A percentile compares a stretch with the other conserved stretches of the same genome.
These are phyloP conservation scores for Sebastiscus tertius DNA, from an alignment of 2,797 vertebrate species.

Conservation along the genomic window DNA sequence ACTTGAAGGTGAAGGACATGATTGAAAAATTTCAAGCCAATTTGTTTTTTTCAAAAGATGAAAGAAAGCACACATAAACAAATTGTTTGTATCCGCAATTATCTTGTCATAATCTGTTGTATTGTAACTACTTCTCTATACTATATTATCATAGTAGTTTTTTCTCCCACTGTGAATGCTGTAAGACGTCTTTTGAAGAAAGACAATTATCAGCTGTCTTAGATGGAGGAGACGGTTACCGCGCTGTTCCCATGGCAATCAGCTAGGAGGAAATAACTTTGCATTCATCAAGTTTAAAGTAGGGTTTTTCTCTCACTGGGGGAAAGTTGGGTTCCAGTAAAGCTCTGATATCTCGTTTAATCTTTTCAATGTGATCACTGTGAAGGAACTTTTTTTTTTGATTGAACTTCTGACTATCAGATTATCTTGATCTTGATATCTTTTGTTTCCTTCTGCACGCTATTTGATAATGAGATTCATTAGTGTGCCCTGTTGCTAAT, in stretches of 20 bases:
- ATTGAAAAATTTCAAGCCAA: neutral
- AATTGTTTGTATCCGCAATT: neutral
- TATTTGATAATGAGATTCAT: neutral
- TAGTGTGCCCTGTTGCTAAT: neutral
- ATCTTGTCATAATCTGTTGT: neutral
- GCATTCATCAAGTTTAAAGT: slow-evolving; percentile 56
- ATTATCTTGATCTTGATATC: neutral
- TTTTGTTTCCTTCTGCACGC: neutral
- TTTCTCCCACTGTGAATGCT: neutral
- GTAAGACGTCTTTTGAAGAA: slow-evolving; percentile 23
- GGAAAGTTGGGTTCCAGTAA: slow-evolving; percentile 6
- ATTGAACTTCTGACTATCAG: neutral
- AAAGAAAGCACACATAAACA: neutral
- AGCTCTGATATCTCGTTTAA: slow-evolving; percentile 12
- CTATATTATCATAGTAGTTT: neutral
- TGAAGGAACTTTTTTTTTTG: neutral
- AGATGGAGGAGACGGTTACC: slow-evolving; percentile 33
- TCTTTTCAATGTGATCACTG: slow-evolving; percentile 12
- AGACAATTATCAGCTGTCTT: slow-evolving; percentile 32
- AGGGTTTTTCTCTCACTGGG: slow-evolving; percentile 15
- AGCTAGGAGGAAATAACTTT: slow-evolving; percentile 47
- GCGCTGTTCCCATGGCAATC: slow-evolving; percentile 61
- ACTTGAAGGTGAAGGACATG: neutral
- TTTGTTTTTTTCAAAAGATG: slow-evolving; percentile 3
- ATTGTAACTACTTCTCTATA: neutral